These are phyloP conservation scores for Scomber japonicus DNA, from an alignment of 2,113 vertebrate genomes.

Conservation along the genomic window DNA sequence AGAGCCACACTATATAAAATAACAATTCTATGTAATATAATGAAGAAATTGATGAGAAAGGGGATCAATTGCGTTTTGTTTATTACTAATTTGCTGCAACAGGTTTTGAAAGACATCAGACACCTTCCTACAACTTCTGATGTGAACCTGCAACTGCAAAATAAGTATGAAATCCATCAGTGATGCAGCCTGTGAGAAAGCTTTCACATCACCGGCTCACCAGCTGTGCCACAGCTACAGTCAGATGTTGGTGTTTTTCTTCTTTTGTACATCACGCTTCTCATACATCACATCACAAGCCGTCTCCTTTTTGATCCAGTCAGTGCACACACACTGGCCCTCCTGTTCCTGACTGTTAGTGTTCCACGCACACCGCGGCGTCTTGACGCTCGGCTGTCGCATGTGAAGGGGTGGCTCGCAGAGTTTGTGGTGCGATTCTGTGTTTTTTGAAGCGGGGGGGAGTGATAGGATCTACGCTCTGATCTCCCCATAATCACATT, in stretches of 20 bases:
- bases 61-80: background rate
- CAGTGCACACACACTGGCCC: constrained; percentile 31
- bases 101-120: too few species aligned
- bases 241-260: background rate
- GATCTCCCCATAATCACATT: constrained; percentile 80
- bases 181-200: background rate
- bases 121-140: too few species aligned
- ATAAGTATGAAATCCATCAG: background rate
- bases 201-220: too few species aligned
- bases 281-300: constrained; percentile 5
- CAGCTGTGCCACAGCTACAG: too few species aligned
- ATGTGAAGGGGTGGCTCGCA: constrained; percentile 44
- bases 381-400: constrained; percentile 36
- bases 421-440: constrained; percentile 48
- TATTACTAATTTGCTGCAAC: too few species aligned
- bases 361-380: constrained; percentile 17
- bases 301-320: constrained; percentile 57
- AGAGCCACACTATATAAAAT: too few species aligned
- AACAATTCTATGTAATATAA: too few species aligned
- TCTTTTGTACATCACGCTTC: background rate
- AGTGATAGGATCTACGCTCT: constrained; percentile 77
- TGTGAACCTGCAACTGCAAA: background rate
- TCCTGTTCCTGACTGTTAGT: constrained; percentile 46
- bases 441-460: constrained; percentile 68
- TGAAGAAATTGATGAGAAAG: background rate